Conservation (phyloP, 2,113 vertebrate genomes). For the Platycercus adscitus region DNA sequence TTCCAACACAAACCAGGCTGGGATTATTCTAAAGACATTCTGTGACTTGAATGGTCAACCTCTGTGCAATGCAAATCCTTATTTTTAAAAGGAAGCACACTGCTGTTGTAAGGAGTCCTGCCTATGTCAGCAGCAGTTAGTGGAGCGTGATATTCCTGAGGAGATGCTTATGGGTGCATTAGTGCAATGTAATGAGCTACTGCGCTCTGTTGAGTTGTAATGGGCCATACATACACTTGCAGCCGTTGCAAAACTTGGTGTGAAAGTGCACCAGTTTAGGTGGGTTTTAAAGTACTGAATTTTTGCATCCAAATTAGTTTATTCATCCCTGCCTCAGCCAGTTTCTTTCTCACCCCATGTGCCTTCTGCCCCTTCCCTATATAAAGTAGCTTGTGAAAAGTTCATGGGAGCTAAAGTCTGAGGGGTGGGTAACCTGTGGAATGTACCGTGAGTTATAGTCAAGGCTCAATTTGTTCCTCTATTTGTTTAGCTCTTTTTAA, state of each 20-base stretch:
- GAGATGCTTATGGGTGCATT: not conserved
- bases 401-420: fast-evolving
- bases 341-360: not conserved
- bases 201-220: not conserved
- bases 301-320: not conserved
- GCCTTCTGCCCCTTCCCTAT: not conserved
- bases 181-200: not conserved
- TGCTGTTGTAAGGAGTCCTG: not conserved
- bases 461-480: not conserved
- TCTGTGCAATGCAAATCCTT: not conserved
- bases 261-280: not conserved
- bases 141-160: not conserved
- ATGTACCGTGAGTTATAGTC: not conserved
- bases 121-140: not conserved
- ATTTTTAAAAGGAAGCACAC: not conserved
- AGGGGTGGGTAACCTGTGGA: not conserved
- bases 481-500: not conserved
- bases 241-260: not conserved
- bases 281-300: not conserved
- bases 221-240: not conserved
- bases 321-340: not conserved
- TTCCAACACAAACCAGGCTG: not conserved
- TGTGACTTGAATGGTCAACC: not conserved
- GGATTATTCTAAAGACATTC: not conserved
- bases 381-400: not conserved